These are phyloP conservation scores for Frieseomelitta varia DNA, from an alignment of 1,140 invertebrate species.

Conservation along the genomic window DNA sequence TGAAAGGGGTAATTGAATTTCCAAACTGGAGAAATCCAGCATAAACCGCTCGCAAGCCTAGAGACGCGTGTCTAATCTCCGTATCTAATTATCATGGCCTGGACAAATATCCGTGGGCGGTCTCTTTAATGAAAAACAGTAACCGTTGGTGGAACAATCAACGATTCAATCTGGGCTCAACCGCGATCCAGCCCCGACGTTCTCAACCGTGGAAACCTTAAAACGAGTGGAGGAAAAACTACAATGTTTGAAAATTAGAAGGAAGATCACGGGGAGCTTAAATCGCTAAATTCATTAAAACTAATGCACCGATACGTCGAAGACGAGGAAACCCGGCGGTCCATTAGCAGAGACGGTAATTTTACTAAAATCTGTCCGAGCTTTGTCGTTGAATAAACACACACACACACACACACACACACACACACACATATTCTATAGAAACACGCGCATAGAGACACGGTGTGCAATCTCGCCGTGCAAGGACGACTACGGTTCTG, in stretches of 20 bases:
- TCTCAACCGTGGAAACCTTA: neutral
- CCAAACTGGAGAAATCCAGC: neutral
- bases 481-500: conserved; percentile 6
- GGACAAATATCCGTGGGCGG: neutral
- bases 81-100: neutral
- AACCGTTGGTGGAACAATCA: neutral
- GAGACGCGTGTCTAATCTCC: neutral
- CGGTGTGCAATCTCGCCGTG: neutral
- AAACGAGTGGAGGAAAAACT: neutral
- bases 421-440: neutral
- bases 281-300: conserved; percentile 29
- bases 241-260: neutral
- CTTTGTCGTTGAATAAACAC: neutral
- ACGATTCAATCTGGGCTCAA: neutral
- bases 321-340: neutral
- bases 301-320: conserved; percentile 37
- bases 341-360: conserved; percentile 34
- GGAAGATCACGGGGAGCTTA: neutral
- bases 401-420: neutral
- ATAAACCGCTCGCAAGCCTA: neutral
- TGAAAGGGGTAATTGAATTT: neutral
- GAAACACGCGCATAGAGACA: neutral
- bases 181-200: neutral
- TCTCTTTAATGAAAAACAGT: neutral
- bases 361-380: conserved; percentile 24